phyloP scores from a whole-genome alignment of 2,888 invertebrate genomes.

The Brachyptera putata region DNA sequence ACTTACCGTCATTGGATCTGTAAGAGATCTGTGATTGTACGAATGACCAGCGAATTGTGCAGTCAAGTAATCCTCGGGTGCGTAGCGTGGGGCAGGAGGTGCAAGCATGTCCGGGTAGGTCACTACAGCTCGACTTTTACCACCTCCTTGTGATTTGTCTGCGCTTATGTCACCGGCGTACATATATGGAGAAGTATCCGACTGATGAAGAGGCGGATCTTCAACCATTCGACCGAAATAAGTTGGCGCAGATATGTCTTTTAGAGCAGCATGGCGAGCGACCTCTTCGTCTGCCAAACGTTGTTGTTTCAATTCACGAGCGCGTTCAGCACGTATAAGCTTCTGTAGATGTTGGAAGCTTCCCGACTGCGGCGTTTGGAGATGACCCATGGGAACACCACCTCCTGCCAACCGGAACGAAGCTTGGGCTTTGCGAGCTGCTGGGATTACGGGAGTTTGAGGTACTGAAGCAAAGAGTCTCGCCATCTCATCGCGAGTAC shows the following conservation, averaged over 20 bases:
- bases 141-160: too few species aligned
- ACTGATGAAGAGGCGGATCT: background rate
- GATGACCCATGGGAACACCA: conserved; percentile 33
- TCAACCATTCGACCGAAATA: conserved; percentile 18
- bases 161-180: background rate
- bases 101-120: conserved; percentile 46
- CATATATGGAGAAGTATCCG: background rate
- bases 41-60: too few species aligned
- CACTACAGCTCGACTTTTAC: conserved; percentile 40
- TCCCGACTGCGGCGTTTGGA: conserved; percentile 38
- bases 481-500: conserved; percentile 45
- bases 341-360: conserved; percentile 77
- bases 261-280: conserved; percentile 56
- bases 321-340: conserved; percentile 69
- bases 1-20: conserved; percentile 21
- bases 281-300: conserved; percentile 68
- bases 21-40: conserved; percentile 25
- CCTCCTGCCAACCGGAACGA: conserved; percentile 32
- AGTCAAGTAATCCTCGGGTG: conserved; percentile 16
- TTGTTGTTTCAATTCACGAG: conserved; percentile 70
- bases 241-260: conserved; percentile 50
- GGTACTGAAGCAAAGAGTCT: conserved; percentile 32
- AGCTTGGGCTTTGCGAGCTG: conserved; percentile 17
- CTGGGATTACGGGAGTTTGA: background rate
- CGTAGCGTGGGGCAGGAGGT: conserved; percentile 38